phyloP scores from a whole-genome alignment of 2,888 invertebrate species.

The Scaptomyza parva region DNA sequence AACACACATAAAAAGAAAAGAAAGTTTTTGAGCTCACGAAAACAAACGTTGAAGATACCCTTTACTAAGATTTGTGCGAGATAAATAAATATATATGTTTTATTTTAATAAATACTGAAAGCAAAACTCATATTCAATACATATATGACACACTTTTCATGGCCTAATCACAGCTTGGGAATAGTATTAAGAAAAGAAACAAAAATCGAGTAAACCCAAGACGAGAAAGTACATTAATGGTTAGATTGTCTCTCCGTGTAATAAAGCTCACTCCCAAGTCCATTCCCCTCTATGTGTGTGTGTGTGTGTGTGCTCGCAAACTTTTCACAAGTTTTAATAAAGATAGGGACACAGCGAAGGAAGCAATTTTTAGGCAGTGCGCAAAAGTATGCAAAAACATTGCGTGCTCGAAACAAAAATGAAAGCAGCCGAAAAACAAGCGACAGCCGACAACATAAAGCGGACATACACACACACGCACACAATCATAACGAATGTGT shows the following conservation, averaged over 20 bases:
- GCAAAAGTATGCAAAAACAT: conserved; percentile 64
- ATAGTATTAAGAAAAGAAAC: background rate
- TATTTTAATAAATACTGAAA: too few species aligned
- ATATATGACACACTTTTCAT: background rate
- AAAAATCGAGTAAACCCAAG: conserved; percentile 6
- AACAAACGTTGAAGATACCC: background rate
- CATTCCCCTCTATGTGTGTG: conserved; percentile 8
- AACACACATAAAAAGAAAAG: background rate
- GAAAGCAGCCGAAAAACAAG: conserved; percentile 52
- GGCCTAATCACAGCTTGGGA: background rate
- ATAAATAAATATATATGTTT: too few species aligned
- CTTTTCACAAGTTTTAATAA: conserved; percentile 72
- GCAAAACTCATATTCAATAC: background rate
- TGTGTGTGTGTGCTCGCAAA: conserved; percentile 33
- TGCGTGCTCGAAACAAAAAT: conserved; percentile 57
- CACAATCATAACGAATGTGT: conserved; percentile 15
- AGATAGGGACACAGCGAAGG: conserved; percentile 65
- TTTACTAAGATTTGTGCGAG: background rate
- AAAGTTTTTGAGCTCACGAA: background rate
- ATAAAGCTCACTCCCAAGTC: conserved; percentile 5
- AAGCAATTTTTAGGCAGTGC: conserved; percentile 57
- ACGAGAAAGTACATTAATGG: conserved; percentile 46
- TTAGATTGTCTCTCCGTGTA: conserved; percentile 41
- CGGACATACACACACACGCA: conserved; percentile 31
- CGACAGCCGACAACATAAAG: conserved; percentile 38